phyloP scores from a whole-genome alignment of 2,797 vertebrate genomes.

The Alauda arvensis region DNA sequence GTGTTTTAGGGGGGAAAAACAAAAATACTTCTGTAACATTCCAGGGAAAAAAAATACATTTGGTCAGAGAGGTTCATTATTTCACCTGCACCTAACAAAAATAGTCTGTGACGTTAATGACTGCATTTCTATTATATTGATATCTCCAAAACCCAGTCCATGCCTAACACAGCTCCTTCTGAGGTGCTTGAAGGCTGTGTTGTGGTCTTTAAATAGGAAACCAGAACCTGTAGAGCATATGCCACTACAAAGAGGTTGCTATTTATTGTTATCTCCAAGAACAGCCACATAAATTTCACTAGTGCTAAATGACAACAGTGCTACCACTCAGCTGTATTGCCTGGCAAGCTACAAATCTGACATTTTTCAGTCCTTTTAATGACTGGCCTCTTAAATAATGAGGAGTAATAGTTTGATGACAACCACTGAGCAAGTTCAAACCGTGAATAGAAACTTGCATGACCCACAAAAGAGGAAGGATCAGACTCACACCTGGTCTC shows the following conservation, averaged over 20 bases:
- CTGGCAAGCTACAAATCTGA: not conserved
- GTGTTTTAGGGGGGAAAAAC: not conserved
- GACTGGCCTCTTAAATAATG: slow-evolving; percentile 2
- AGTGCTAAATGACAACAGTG: not conserved
- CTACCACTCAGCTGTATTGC: not conserved
- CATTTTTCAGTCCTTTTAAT: not conserved
- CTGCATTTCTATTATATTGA: not conserved
- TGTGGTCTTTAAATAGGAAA: not conserved
- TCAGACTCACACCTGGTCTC: slow-evolving; percentile 26
- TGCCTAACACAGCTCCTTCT: not conserved
- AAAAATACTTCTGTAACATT: not conserved
- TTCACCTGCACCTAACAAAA: not conserved
- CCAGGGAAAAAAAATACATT: too few species aligned
- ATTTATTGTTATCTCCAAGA: not conserved
- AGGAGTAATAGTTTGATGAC: slow-evolving; percentile 25
- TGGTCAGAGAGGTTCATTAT: not conserved
- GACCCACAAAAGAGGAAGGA: slow-evolving; percentile 10
- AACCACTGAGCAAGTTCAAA: not conserved
- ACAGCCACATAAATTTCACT: not conserved
- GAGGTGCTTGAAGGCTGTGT: not conserved
- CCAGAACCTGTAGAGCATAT: not conserved
- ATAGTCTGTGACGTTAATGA: not conserved
- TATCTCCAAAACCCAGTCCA: not conserved
- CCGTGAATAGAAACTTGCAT: not conserved
- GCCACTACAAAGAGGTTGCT: not conserved